phyloP scores from a whole-genome alignment of 1,140 invertebrate genomes.

The Saccostrea echinata region DNA sequence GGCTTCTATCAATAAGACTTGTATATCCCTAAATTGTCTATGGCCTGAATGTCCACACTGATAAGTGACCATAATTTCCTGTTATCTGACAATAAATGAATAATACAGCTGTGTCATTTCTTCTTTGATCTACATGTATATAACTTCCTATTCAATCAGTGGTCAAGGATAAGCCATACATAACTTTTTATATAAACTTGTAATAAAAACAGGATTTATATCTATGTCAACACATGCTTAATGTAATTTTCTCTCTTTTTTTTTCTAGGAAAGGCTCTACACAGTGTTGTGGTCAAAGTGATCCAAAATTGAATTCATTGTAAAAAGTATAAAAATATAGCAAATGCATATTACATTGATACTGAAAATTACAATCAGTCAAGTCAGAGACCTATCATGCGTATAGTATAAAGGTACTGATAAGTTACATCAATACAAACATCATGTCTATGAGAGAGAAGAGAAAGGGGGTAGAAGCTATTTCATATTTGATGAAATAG shows the following conservation, averaged over 20 bases:
- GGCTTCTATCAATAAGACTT: not conserved
- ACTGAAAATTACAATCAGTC: too few species aligned
- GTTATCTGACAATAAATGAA: not conserved
- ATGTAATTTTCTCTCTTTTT: not conserved
- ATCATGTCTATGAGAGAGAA: too few species aligned
- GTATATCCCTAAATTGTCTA: not conserved
- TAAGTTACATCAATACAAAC: too few species aligned
- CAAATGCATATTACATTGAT: too few species aligned
- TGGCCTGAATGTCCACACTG: not conserved
- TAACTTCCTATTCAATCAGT: not conserved
- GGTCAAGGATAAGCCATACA: not conserved
- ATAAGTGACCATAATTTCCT: not conserved
- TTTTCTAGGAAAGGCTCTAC: not conserved
- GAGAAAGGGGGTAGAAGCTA: too few species aligned
- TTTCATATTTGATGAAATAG: too few species aligned
- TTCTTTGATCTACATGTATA: not conserved
- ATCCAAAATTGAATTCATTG: not conserved
- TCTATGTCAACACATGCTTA: not conserved
- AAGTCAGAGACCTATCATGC: too few species aligned
- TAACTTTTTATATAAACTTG: not conserved
- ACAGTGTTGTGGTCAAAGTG: not conserved
- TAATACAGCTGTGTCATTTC: not conserved
- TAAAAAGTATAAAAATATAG: too few species aligned
- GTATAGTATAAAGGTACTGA: too few species aligned
- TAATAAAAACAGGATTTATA: not conserved